These are phyloP conservation scores for Burhinus bistriatus DNA, from an alignment of 2,113 vertebrate species.

Conservation along the genomic window DNA sequence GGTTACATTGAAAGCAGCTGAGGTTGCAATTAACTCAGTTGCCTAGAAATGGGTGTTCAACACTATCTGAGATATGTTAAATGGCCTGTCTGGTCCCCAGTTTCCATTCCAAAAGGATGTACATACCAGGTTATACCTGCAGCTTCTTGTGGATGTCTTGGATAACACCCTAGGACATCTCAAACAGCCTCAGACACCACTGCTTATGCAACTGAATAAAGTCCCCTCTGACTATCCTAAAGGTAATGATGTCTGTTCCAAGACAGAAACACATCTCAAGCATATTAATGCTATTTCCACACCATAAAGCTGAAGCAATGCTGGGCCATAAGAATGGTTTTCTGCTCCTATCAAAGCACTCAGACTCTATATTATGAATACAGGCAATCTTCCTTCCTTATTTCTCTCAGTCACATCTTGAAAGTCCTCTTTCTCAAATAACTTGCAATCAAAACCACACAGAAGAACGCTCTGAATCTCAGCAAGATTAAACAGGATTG, in stretches of 20 bases:
- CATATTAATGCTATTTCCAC: background rate
- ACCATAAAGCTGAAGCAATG: background rate
- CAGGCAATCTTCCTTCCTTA: background rate
- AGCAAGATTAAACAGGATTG: background rate
- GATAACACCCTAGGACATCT: background rate
- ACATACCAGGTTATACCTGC: background rate
- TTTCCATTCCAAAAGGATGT: background rate
- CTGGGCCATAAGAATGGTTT: background rate
- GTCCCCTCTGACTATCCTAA: background rate
- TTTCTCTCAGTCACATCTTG: background rate
- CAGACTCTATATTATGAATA: background rate
- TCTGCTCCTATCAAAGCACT: background rate
- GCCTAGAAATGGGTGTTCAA: background rate
- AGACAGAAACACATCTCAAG: background rate
- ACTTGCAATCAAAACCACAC: background rate
- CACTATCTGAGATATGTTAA: background rate
- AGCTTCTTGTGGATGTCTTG: background rate
- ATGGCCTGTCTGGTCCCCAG: background rate
- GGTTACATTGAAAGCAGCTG: background rate
- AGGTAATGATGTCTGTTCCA: background rate
- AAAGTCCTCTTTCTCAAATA: background rate
- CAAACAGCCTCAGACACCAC: background rate
- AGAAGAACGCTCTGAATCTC: background rate
- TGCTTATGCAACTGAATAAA: background rate
- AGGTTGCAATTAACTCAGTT: background rate